Evolutionary conservation across 2,113 vertebrate genomes (phyloP), one percentile per base, ranked within the genome.

Genomic region (Hystrix cristata): DNA sequence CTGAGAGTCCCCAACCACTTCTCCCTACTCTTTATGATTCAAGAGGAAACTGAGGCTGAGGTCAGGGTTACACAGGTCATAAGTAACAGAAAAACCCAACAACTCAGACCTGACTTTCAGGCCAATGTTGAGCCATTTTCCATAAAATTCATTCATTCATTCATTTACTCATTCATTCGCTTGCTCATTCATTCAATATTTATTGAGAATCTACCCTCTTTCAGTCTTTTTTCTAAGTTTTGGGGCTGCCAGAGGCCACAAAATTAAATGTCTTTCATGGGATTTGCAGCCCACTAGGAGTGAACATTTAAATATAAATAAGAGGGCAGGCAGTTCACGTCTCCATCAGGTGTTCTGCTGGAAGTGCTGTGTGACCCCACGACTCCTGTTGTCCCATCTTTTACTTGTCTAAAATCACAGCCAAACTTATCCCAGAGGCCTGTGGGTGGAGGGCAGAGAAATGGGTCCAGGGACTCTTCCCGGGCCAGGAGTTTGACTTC

Each of bases 251-350:
- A 43, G 18, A 93, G 29, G 83, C 13, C 78, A 71, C 21, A 57
- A 82, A 76, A 87, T 25, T 71, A 46, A 90, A 43, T 1, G 1
- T 15, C 31, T 67, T 51, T 74, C n/a, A 0, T 31, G 46, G 85
- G 59, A 27, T n/a, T 91, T 76, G 23, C 67, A 29, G 4, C n/a
- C 11, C 46, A 19, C 18, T 16, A 53, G 27, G 59, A 76, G 46
- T 1, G 25, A 29, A 7, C 43, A 16, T 43, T 4, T 43, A 1
- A 38, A 10, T 38, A 1, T 7, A 18, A 55, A 6, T 48, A 8
- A 1, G 2, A 3, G 11, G 4, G 34, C 57, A 29, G 21, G 21
- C 8, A 12, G 43, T n/a, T 11, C 15, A 3, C 46, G 43, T 65
- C 19, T 25, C 48, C 12, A 38, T 55, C 60, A 48, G 16, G 55